Conservation (phyloP, 1,140 invertebrate species). For the Linepithema humile region DNA sequence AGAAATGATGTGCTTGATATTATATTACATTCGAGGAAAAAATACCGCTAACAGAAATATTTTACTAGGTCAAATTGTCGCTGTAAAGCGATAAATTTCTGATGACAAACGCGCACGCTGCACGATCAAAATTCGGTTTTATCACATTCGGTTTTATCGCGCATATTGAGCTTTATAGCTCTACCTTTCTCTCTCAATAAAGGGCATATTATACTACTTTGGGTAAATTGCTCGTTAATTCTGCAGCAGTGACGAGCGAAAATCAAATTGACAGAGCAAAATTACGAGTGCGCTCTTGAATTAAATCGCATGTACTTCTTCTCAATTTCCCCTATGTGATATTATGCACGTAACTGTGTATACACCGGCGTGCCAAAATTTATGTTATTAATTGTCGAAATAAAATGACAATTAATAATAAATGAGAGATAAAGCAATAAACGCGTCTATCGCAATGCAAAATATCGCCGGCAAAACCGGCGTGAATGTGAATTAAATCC, state of each 20-base stretch:
- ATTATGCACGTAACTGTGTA: neutral
- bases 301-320: neutral
- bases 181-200: neutral
- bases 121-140: neutral
- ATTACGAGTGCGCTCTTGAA: slow-evolving; percentile 21
- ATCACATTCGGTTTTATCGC: neutral
- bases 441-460: neutral
- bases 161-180: neutral
- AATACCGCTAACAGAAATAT: neutral
- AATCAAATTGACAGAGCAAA: slow-evolving; percentile 17
- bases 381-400: slow-evolving; percentile 23
- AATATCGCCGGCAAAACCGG: too few relatives aligned
- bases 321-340: neutral
- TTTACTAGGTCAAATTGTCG: neutral
- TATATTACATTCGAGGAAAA: too few relatives aligned
- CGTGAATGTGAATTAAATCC: neutral
- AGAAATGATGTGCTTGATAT: too few relatives aligned
- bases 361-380: neutral
- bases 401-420: neutral
- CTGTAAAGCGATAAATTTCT: neutral
- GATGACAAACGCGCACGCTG: neutral
- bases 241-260: neutral
- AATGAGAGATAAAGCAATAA: slow-evolving; percentile 8
- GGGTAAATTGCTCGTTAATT: slow-evolving; percentile 43
- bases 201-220: neutral